Evolutionary conservation across 2,797 vertebrate species (phyloP), one percentile per base, ranked within the genome.

Genomic region (Acridotheres tristis): DNA sequence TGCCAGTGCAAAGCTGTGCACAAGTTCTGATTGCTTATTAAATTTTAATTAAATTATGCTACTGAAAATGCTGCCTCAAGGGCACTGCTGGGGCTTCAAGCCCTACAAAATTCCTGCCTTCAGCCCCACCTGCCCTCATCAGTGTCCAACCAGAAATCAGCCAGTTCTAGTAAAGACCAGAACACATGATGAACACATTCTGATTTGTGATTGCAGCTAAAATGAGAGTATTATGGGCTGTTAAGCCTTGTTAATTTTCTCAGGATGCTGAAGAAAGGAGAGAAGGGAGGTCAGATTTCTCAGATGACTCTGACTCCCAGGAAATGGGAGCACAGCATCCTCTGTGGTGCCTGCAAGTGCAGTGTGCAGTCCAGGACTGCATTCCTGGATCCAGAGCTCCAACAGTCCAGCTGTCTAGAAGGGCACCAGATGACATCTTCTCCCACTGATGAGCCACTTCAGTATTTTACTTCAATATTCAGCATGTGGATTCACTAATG

Each of bases 221-320:
- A 95, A 78, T 43, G 26, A 72, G 69, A 89, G 29, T 45, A 50
- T 88, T 78, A 81, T 13, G 62, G 76, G 67, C 63, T 84, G 76
- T 47, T 76, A 85, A 17, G 58, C 69, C 79, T 63, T 57, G 93
- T 47, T 92, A 75, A 82, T 93, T 92, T 93, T 85, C 85, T 93
- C 61, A 40, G 26, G 38, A 16, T 67, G 48, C 66, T 93, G 63
- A 54, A 61, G 69, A 71, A 85, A 32, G 29, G 42, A 87, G 20
- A 67, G 62, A 85, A 69, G 19, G 38, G 79, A 91, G 43, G 88
- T 90, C 83, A 86, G 40, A 53, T 38, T 76, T 91, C 76, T 82
- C 55, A 59, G 48, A 81, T 0, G 0, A 15, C 14, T 93, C 30
- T 5, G 0, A 51, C 43, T 80, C 84, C 61, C 32, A 38, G 54